Percentiles rank a stretch among this genome's conserved stretches.
Evolutionary conservation across 2,888 invertebrate species (phyloP).

Genomic region (Anorthoa munda): DNA sequence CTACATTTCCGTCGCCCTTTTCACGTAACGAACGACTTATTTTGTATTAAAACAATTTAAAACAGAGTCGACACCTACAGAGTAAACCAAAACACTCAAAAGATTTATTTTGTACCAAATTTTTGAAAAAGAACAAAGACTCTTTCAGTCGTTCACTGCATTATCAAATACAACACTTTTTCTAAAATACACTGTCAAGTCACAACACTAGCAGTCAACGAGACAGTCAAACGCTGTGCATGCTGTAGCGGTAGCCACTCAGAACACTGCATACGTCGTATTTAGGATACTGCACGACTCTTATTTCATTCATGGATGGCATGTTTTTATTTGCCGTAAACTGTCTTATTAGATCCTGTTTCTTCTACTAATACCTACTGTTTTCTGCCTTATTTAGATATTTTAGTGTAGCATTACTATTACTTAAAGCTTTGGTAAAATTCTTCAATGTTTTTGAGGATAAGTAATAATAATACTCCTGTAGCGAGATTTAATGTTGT

Average conservation of each 20-base stretch:
- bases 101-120: no score
- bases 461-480: neutral
- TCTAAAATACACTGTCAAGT: neutral
- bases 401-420: neutral
- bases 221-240: conserved; percentile 26
- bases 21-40: no score
- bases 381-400: neutral
- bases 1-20: no score
- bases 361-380: neutral
- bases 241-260: conserved; percentile 32
- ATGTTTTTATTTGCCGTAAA: conserved; percentile 18
- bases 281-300: conserved; percentile 16
- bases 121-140: no score
- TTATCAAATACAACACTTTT: neutral
- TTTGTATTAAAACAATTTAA: no score
- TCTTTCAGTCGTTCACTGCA: no score
- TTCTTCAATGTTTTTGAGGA: neutral
- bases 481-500: neutral
- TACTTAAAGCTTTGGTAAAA: conserved; percentile 4
- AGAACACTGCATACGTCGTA: conserved; percentile 37
- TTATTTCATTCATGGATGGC: conserved; percentile 10
- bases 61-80: no score
- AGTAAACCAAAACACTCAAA: no score
- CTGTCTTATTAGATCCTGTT: conserved; percentile 7
- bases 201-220: neutral